Percentiles rank a stretch among this genome's conserved stretches.
Evolutionary conservation across 2,113 vertebrate species (phyloP).

Genomic region (Menidia beryllina): DNA sequence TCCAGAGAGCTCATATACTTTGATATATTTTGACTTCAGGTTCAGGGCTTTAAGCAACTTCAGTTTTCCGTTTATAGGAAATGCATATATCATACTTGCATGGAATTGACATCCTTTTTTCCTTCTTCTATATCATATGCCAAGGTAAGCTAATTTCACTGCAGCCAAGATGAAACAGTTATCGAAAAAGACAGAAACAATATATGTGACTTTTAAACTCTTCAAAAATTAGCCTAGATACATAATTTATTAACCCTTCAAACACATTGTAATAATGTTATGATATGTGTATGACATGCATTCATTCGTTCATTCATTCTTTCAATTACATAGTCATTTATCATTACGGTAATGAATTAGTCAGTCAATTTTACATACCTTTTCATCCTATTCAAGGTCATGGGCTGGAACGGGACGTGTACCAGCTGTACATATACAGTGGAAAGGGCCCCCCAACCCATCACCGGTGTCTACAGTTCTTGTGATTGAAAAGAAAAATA

Average conservation of each 20-base stretch:
- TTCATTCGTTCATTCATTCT: no score
- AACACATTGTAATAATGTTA: conserved; percentile 1
- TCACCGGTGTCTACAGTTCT: no score
- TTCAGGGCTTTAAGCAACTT: conserved; percentile 21
- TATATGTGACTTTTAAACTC: conserved; percentile 18
- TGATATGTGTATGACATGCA: conserved; percentile 3
- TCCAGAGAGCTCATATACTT: conserved; percentile 30
- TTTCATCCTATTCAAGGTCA: no score
- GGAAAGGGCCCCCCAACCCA: no score
- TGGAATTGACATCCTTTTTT: conserved; percentile 32
- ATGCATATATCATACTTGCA: conserved; percentile 37
- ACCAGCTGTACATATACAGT: no score
- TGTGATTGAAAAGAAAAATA: conserved; percentile 7
- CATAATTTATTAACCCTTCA: conserved; percentile 5
- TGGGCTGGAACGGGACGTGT: no score
- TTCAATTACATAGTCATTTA: no score
- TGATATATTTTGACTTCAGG: conserved; percentile 43
- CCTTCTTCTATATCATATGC: not conserved
- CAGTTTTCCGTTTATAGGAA: conserved; percentile 38
- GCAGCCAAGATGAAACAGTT: conserved; percentile 40
- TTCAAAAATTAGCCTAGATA: conserved; percentile 19
- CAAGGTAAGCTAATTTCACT: conserved; percentile 41
- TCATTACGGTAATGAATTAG: no score
- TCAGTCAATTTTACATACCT: no score
- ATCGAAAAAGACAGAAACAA: conserved; percentile 14